phyloP scores from a whole-genome alignment of 1,140 invertebrate species.

The Venustaconcha ellipsiformis region DNA sequence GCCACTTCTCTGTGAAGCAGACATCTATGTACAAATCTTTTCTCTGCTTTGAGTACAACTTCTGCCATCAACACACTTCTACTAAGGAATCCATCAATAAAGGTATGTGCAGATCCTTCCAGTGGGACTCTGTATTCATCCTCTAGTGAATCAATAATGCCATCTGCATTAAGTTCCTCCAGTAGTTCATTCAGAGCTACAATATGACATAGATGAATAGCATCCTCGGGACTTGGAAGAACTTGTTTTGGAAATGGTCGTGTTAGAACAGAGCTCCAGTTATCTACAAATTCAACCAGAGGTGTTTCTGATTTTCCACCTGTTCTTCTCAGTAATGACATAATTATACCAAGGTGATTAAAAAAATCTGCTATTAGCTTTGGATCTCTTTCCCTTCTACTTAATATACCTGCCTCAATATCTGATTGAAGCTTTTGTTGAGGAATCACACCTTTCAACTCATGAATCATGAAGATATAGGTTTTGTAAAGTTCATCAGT shows the following conservation, averaged over 20 bases:
- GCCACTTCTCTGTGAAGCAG: too few relatives aligned
- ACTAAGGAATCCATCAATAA: background rate
- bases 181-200: conserved; percentile 14
- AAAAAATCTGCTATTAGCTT: conserved; percentile 13
- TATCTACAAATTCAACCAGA: conserved; percentile 4
- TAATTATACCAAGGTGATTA: conserved; percentile 22
- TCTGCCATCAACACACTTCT: conserved; percentile 4
- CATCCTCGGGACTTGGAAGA: conserved; percentile 5
- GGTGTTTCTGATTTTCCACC: conserved; percentile 9
- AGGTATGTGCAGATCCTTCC: background rate
- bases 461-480: conserved; percentile 6
- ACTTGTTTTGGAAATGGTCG: conserved; percentile 9
- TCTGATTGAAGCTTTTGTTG: conserved; percentile 9
- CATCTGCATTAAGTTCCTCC: conserved; percentile 19
- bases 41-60: conserved; percentile 2
- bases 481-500: conserved; percentile 22
- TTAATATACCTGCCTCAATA: background rate
- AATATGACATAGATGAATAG: conserved; percentile 16
- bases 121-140: conserved; percentile 5
- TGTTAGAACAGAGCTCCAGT: conserved; percentile 2
- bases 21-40: conserved; percentile 23
- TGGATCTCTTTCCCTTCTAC: background rate
- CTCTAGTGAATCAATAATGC: conserved; percentile 10
- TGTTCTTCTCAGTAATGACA: conserved; percentile 18
- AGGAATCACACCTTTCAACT: background rate